These are phyloP conservation scores for Pheucticus melanocephalus DNA, from an alignment of 2,113 vertebrate species.

Conservation along the genomic window DNA sequence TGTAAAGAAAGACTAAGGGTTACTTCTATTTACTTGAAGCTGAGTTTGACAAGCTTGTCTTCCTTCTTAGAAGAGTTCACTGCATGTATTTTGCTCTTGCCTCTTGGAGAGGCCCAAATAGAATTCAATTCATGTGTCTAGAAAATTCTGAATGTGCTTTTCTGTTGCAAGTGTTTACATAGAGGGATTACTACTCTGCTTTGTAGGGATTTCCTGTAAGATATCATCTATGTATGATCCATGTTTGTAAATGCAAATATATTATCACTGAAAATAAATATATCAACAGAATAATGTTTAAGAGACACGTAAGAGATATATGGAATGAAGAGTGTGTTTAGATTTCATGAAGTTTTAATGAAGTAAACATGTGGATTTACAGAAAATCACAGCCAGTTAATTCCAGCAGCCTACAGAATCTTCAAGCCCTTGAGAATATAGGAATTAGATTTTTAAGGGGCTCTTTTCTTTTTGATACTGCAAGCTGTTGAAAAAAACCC, in stretches of 20 bases:
- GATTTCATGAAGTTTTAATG: constrained; percentile 2
- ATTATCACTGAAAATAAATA: not conserved
- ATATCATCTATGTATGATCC: not conserved
- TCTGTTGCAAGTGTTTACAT: not conserved
- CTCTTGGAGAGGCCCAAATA: not conserved
- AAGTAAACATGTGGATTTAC: not conserved
- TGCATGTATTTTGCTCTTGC: not conserved
- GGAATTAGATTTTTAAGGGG: not conserved
- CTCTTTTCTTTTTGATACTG: not conserved
- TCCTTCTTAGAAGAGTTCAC: not conserved
- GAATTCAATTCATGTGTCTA: not conserved
- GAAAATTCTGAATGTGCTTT: not conserved
- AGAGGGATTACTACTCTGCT: not conserved
- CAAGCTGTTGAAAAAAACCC: not conserved
- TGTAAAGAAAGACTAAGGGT: not conserved
- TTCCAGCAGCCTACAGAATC: not conserved
- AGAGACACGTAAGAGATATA: not conserved
- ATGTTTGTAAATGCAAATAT: not conserved
- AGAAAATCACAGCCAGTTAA: not conserved
- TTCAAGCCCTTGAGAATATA: not conserved
- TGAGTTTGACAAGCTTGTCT: not conserved
- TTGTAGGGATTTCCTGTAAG: not conserved
- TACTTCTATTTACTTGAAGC: not conserved
- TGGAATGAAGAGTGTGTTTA: not conserved
- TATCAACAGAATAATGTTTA: not conserved